Evolutionary conservation across 2,888 invertebrate species (phyloP).

Genomic region (Dromius quadrimaculatus): DNA sequence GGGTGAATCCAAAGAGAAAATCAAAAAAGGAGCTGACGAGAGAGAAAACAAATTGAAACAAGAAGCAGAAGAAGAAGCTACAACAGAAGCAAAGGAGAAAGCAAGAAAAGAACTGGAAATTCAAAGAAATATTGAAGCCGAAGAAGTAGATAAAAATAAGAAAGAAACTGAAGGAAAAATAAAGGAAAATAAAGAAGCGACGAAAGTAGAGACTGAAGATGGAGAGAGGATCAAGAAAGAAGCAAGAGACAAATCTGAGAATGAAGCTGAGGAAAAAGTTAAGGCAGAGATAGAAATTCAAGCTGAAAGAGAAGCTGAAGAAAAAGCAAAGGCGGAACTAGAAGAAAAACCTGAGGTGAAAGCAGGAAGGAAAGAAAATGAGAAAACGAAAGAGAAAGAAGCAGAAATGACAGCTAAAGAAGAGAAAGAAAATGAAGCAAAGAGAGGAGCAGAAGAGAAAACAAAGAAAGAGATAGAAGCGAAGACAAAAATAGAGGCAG

Average conservation of each 20-base stretch:
- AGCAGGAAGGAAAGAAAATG: conserved; percentile 58
- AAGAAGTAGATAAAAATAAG: conserved; percentile 43
- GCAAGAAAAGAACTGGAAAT: conserved; percentile 8
- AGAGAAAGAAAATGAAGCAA: conserved; percentile 48
- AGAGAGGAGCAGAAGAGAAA: conserved; percentile 53
- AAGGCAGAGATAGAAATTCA: conserved; percentile 52
- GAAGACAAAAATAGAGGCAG: conserved; percentile 38
- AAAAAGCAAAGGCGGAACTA: conserved; percentile 54
- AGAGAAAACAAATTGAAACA: conserved; percentile 47
- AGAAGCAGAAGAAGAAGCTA: conserved; percentile 44
- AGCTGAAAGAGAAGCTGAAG: conserved; percentile 51
- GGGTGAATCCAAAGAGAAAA: conserved; percentile 47
- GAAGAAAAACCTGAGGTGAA: conserved; percentile 57
- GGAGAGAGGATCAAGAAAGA: too few species aligned
- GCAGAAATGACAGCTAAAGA: conserved; percentile 44
- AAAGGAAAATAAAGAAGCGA: conserved; percentile 48
- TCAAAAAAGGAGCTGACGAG: conserved; percentile 43
- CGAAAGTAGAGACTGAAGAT: too few species aligned
- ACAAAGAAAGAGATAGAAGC: conserved; percentile 6
- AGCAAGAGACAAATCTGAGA: conserved; percentile 53
- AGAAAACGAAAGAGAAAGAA: conserved; percentile 33
- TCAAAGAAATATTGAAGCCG: conserved; percentile 4
- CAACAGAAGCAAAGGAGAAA: conserved; percentile 40
- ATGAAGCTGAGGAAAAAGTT: too few species aligned
- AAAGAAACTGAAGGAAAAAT: conserved; percentile 32